Conservation (phyloP, 2,888 invertebrate genomes). For the Drosophila emarginata region DNA sequence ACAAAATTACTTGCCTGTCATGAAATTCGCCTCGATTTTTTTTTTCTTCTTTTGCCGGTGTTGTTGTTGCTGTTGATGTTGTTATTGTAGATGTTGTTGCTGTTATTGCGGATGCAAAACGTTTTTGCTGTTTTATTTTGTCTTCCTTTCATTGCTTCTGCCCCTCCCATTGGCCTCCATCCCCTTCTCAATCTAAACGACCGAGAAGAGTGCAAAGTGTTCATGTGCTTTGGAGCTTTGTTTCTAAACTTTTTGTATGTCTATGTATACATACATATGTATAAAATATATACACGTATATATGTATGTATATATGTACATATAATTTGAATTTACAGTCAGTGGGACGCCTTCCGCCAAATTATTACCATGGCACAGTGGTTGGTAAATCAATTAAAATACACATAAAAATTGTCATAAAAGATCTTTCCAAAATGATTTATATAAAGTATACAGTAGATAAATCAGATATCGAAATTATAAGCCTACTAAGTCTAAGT, state of each 20-base stretch:
- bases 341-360: conserved; percentile 66
- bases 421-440: background rate
- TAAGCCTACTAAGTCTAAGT: no score
- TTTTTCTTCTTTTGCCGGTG: conserved; percentile 31
- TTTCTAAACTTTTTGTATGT: conserved; percentile 33
- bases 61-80: conserved; percentile 25
- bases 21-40: conserved; percentile 70
- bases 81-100: conserved; percentile 8
- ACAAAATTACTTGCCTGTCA: conserved; percentile 77
- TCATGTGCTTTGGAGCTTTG: conserved; percentile 62
- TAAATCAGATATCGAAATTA: background rate
- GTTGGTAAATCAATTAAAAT: background rate
- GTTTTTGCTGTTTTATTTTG: conserved; percentile 64
- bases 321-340: conserved; percentile 76
- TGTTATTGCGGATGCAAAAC: conserved; percentile 60
- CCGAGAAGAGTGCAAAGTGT: conserved; percentile 61
- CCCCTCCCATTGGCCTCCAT: background rate
- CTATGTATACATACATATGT: conserved; percentile 33
- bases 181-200: conserved; percentile 10
- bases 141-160: conserved; percentile 25
- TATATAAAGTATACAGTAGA: background rate
- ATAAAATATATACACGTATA: background rate
- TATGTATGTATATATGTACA: conserved; percentile 24
- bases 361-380: conserved; percentile 49
- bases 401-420: background rate